These are phyloP conservation scores for Cynaeus angustus DNA, from an alignment of 2,888 invertebrate species.

Conservation along the genomic window DNA sequence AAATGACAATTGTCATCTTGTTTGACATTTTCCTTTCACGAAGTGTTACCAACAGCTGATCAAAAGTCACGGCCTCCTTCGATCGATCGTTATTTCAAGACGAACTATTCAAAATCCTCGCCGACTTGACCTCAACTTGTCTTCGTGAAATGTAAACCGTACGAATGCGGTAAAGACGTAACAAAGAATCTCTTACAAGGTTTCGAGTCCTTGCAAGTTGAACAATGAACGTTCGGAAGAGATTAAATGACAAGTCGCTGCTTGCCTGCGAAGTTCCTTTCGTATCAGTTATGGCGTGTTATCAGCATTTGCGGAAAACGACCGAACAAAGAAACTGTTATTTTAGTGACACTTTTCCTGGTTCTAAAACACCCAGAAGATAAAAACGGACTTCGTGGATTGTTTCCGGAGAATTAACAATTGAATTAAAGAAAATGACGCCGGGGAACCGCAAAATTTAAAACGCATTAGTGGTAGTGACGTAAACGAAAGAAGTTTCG, in stretches of 20 bases:
- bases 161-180: constrained; percentile 11
- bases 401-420: too few relatives aligned
- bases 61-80: too few relatives aligned
- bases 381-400: too few relatives aligned
- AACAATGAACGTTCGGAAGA: constrained; percentile 26
- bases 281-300: not conserved
- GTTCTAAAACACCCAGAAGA: too few relatives aligned
- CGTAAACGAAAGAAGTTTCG: too few relatives aligned
- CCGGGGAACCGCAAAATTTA: too few relatives aligned
- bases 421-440: too few relatives aligned
- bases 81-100: constrained; percentile 7
- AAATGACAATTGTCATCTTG: too few relatives aligned
- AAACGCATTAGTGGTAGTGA: too few relatives aligned
- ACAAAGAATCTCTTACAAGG: constrained; percentile 31
- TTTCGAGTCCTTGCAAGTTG: constrained; percentile 36
- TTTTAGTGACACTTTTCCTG: not conserved
- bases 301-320: not conserved
- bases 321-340: not conserved
- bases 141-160: constrained; percentile 27
- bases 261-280: constrained; percentile 3
- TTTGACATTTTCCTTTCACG: too few relatives aligned
- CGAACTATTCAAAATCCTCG: not conserved
- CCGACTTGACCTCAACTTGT: constrained; percentile 18
- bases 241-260: constrained; percentile 21
- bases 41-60: too few relatives aligned